Evolutionary conservation across 2,888 invertebrate species (phyloP), one percentile per base, ranked within the genome.

Genomic region (Anarsia innoxiella): DNA sequence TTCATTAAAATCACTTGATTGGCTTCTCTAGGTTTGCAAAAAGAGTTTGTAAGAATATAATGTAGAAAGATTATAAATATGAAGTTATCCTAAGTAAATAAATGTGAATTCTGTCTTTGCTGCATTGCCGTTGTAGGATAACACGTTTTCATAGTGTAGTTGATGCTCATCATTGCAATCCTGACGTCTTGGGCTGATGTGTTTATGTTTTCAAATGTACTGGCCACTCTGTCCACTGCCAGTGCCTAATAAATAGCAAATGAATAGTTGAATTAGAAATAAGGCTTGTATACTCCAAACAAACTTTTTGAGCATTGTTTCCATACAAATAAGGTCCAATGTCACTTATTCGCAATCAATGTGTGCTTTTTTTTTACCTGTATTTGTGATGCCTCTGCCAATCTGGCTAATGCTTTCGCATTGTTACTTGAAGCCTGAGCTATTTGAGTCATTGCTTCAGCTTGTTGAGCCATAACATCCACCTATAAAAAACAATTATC

Each of bases 301-400:
- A 19, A 5, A 19, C 19, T 19, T 19, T 19, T 19, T 19, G 19
- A 19, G n/a, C 19, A 19, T 19, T 8, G 19, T 19, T 19, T 19
- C 19, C 3, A 8, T 19, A 5, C 8, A 3, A 19, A 3, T 19
- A 3, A 19, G 8, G 19, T 19, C 19, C 19, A 19, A 19, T n/a
- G n/a, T n/a, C n/a, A n/a, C n/a, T n/a, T n/a, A n/a, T n/a, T n/a
- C n/a, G n/a, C n/a, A n/a, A n/a, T n/a, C n/a, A n/a, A n/a, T n/a
- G n/a, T n/a, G n/a, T n/a, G n/a, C n/a, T n/a, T n/a, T n/a, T n/a
- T n/a, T n/a, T n/a, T 37, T 50, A 82, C 82, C 61, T 82, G 82
- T 41, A 73, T 53, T 51, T 76, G 71, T 31, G 80, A 68, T 6
- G 82, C 73, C 34, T 79, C 79, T n/a, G 82, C 80, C 39, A 82